A percentile compares a stretch with the other conserved stretches of the same genome.
Conservation (phyloP, 2,113 vertebrate species). For the Oryctolagus cuniculus region mOryCun1.1 NC_091449.1:38069001-38069500, state of each 20-base stretch:
- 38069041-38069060: too few relatives aligned
- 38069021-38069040: too few relatives aligned
- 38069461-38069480: not conserved
- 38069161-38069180: too few relatives aligned
- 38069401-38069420: not conserved
- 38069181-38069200: not conserved
- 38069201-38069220: not conserved
- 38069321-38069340: not conserved
- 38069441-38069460: not conserved
- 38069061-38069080: too few relatives aligned
- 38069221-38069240: not conserved
- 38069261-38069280: not conserved
- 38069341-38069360: constrained; percentile 22
- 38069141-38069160: too few relatives aligned
- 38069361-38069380: not conserved
- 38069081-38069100: too few relatives aligned
- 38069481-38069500: too few relatives aligned
- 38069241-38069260: not conserved
- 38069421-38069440: not conserved
- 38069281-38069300: not conserved
- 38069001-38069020: too few relatives aligned
- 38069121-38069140: too few relatives aligned
- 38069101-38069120: too few relatives aligned
- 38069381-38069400: not conserved
- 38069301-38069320: not conserved